Conservation (phyloP, 1,140 invertebrate species). For the Zaprionus lachaisei region DNA sequence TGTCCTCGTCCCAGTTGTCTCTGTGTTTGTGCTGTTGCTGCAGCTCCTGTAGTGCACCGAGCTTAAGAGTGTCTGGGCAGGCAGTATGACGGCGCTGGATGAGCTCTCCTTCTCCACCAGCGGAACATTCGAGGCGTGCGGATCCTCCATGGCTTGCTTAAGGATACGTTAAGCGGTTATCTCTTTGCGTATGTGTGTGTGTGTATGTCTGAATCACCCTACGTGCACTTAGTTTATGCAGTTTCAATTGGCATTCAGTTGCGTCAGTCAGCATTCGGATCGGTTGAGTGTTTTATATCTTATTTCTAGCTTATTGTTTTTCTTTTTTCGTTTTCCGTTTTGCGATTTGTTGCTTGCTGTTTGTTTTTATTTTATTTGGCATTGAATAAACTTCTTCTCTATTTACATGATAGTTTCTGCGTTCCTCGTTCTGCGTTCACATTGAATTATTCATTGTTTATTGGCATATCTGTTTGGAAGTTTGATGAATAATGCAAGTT, state of each 20-base stretch:
- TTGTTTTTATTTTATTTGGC: constrained; percentile 21
- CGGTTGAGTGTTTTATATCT: constrained; percentile 1
- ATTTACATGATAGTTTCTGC: constrained; percentile 34
- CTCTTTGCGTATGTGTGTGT: neutral
- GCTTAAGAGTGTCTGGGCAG: constrained; percentile 35
- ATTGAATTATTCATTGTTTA: constrained; percentile 45
- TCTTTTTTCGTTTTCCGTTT: constrained; percentile 1
- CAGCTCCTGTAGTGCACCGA: constrained; percentile 54
- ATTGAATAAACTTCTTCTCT: constrained; percentile 6
- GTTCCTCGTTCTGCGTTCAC: neutral
- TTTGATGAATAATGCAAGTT: constrained; percentile 35
- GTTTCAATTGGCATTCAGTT: constrained; percentile 46
- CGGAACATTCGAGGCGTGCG: constrained; percentile 56
- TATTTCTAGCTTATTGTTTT: constrained; percentile 14
- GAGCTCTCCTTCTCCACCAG: constrained; percentile 57
- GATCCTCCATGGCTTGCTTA: constrained; percentile 52
- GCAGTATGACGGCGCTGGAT: constrained; percentile 57
- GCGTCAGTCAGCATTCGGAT: constrained; percentile 52
- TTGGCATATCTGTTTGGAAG: constrained; percentile 36
- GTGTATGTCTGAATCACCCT: constrained; percentile 15
- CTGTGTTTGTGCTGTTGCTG: constrained; percentile 32
- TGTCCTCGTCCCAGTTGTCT: constrained; percentile 1
- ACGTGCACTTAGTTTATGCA: constrained; percentile 15
- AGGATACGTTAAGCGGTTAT: neutral
- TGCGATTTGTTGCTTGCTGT: constrained; percentile 1